Evolutionary conservation across 2,888 invertebrate species (phyloP).

Genomic region (Cheilosia scutellata): DNA sequence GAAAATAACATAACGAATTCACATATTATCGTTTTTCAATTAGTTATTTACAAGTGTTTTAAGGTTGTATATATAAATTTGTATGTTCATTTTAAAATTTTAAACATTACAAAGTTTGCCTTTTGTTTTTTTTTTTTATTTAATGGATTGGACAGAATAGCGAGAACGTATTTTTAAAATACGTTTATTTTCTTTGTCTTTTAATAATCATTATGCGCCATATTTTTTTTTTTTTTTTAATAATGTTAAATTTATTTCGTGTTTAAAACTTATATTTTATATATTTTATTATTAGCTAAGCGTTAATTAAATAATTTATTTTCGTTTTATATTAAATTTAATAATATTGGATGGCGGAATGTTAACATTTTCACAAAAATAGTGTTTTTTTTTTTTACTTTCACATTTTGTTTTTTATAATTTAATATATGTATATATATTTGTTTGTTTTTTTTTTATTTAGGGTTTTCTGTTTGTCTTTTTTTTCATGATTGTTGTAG

Average conservation of each 20-base stretch:
- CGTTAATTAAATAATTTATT: conserved; percentile 66
- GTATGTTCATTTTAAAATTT: conserved; percentile 45
- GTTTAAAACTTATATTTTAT: conserved; percentile 69
- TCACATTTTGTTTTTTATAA: conserved; percentile 57
- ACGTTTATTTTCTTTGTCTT: conserved; percentile 66
- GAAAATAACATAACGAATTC: conserved; percentile 52
- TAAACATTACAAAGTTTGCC: conserved; percentile 61
- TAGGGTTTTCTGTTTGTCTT: conserved; percentile 62
- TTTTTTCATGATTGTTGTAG: conserved; percentile 77
- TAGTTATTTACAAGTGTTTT: conserved; percentile 64
- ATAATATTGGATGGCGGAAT: conserved; percentile 78
- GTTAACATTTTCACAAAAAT: conserved; percentile 78
- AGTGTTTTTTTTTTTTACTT: conserved; percentile 71
- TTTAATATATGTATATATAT: conserved; percentile 65
- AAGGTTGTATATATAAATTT: conserved; percentile 55
- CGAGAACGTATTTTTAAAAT: conserved; percentile 78
- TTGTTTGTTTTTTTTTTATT: conserved; percentile 45
- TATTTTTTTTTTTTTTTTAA: conserved; percentile 51
- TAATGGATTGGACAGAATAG: conserved; percentile 78
- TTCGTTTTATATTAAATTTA: conserved; percentile 64
- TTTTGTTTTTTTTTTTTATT: conserved; percentile 49
- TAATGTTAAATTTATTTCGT: conserved; percentile 64
- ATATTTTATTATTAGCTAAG: conserved; percentile 71
- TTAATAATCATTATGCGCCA: conserved; percentile 66
- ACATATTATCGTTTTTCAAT: conserved; percentile 48